phyloP scores from a whole-genome alignment of 2,797 vertebrate species.

The Urosaurus nigricauda region DNA sequence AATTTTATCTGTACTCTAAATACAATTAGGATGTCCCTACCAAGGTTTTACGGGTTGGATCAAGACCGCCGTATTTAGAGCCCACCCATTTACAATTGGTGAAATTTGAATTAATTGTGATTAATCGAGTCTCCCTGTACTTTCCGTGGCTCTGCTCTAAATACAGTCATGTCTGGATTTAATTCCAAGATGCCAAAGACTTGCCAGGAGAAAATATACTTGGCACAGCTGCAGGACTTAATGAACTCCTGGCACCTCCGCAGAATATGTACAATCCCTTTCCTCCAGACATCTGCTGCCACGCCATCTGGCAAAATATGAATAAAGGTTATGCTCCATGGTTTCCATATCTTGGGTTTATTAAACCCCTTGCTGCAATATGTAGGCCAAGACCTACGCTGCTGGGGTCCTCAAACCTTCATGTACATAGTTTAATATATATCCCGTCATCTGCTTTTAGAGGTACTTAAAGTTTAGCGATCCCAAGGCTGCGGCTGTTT shows the following conservation, averaged over 20 bases:
- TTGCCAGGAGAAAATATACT: no score
- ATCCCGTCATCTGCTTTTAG: slow-evolving; percentile 15
- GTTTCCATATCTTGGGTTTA: neutral
- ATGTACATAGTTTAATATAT: neutral
- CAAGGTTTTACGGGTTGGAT: no score
- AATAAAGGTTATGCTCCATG: neutral
- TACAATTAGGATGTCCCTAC: no score
- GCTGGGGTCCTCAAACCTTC: slow-evolving; percentile 15
- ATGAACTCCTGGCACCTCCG: neutral
- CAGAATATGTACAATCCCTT: no score
- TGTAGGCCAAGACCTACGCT: neutral
- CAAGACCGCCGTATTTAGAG: no score
- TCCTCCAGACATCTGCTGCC: neutral
- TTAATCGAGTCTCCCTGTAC: no score
- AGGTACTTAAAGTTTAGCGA: slow-evolving; percentile 62
- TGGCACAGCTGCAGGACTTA: neutral
- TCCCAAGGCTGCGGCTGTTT: slow-evolving; percentile 22
- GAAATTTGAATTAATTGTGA: no score
- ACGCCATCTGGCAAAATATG: neutral
- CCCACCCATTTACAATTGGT: no score
- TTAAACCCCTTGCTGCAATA: slow-evolving; percentile 7
- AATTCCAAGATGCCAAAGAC: neutral
- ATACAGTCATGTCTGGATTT: neutral
- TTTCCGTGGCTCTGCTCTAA: neutral
- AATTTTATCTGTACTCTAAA: no score